Conservation (phyloP, 2,113 vertebrate species). For the Zeus faber region DNA sequence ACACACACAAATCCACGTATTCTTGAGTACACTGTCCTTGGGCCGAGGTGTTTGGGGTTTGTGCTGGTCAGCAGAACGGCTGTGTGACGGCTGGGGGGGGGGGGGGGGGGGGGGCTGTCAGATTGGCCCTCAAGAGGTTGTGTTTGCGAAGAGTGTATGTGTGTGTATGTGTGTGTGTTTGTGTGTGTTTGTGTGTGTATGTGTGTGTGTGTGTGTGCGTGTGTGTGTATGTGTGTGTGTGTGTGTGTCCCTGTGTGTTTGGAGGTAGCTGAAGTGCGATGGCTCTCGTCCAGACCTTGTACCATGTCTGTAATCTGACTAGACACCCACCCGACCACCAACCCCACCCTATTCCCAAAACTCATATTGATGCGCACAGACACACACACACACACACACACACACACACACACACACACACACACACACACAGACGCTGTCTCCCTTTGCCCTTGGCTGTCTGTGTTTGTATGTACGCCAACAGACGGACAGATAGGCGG, state of each 20-base stretch:
- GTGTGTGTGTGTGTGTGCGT: constrained; percentile 29
- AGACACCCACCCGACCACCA: constrained; percentile 33
- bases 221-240: constrained; percentile 42
- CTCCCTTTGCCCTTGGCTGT: constrained; percentile 60
- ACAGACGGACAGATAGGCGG: constrained; percentile 63
- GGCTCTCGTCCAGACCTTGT: constrained; percentile 78
- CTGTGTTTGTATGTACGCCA: constrained; percentile 29
- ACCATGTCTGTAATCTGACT: constrained; percentile 58
- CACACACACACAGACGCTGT: constrained; percentile 21
- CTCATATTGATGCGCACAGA: constrained; percentile 26
- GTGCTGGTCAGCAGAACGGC: constrained; percentile 78
- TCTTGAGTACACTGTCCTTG: constrained; percentile 69
- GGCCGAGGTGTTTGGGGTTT: constrained; percentile 61
- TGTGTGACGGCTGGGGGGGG: constrained; percentile 67
- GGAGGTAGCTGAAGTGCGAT: constrained; percentile 60
- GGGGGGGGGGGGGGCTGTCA: no score
- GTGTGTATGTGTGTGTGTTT: constrained; percentile 25
- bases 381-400: constrained; percentile 21
- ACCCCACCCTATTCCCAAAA: constrained; percentile 32
- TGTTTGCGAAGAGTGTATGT: constrained; percentile 43
- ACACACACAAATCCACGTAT: background rate
- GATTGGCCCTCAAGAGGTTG: constrained; percentile 40
- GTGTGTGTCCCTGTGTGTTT: constrained; percentile 8
- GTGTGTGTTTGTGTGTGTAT: constrained; percentile 35
- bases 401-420: constrained; percentile 22